These are phyloP conservation scores for Troides oblongomaculatus DNA, from an alignment of 2,888 invertebrate genomes.

Conservation along the genomic window DNA sequence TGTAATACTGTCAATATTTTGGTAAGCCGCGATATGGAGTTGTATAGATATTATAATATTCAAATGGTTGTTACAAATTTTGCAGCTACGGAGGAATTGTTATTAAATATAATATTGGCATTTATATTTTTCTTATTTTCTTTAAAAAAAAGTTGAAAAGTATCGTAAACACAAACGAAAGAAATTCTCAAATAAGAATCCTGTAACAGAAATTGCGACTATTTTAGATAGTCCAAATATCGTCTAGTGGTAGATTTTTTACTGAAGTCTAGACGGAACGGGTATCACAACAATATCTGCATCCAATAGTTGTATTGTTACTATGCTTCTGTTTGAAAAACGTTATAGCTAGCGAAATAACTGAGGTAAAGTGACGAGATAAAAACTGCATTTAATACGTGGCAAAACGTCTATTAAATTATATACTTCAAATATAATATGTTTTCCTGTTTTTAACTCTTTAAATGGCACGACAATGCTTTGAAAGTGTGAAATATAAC, in stretches of 20 bases:
- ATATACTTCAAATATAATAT: neutral
- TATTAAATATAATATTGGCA: conserved; percentile 71
- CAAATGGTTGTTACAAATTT: conserved; percentile 62
- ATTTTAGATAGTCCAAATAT: too few species aligned
- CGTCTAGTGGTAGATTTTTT: too few species aligned
- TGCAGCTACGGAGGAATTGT: conserved; percentile 67
- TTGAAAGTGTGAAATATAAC: too few species aligned
- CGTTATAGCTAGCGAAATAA: too few species aligned
- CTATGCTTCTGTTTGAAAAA: too few species aligned
- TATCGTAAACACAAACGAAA: too few species aligned
- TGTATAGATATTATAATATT: conserved; percentile 32
- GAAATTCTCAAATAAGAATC: too few species aligned
- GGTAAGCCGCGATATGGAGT: neutral
- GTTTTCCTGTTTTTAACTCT: neutral
- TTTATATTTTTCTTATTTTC: conserved; percentile 37
- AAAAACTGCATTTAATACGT: neutral
- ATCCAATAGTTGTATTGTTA: too few species aligned
- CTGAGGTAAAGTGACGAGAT: neutral
- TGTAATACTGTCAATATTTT: neutral
- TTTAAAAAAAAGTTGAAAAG: neutral
- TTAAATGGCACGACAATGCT: too few species aligned
- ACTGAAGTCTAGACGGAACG: too few species aligned
- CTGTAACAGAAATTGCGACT: too few species aligned
- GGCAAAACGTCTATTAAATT: neutral
- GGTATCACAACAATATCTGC: too few species aligned